phyloP scores from a whole-genome alignment of 2,113 vertebrate genomes.

The Muntiacus reevesi region DNA sequence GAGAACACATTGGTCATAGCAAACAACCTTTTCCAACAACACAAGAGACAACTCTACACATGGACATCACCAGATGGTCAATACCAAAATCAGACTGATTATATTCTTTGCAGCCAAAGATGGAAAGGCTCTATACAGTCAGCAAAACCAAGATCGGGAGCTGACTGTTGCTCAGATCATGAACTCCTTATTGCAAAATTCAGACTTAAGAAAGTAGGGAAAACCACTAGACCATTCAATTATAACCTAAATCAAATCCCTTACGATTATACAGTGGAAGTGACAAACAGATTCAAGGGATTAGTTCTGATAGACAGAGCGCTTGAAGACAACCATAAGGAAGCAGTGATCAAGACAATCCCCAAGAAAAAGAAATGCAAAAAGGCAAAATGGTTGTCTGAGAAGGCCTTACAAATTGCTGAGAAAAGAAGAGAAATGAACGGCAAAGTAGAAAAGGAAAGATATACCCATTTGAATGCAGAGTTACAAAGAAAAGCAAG shows the following conservation, averaged over 20 bases:
- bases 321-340: background rate
- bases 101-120: background rate
- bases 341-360: background rate
- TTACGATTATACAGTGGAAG: background rate
- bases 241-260: background rate
- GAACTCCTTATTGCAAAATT: background rate
- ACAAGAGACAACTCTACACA: background rate
- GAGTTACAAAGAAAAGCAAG: background rate
- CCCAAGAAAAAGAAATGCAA: background rate
- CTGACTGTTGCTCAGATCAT: background rate
- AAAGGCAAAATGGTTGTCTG: background rate
- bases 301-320: background rate
- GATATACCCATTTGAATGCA: background rate
- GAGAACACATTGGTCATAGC: background rate
- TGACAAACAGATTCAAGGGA: background rate
- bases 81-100: background rate
- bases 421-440: background rate
- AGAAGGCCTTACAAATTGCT: background rate
- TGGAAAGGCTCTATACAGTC: background rate
- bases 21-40: background rate
- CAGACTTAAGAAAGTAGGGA: background rate
- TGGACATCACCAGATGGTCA: background rate
- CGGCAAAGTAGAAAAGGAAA: background rate
- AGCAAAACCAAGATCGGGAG: background rate
- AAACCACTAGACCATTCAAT: background rate